A percentile compares a stretch with the other conserved stretches of the same genome.
Evolutionary conservation across 2,888 invertebrate genomes (phyloP).

Genomic region (Buathra laborator): DNA sequence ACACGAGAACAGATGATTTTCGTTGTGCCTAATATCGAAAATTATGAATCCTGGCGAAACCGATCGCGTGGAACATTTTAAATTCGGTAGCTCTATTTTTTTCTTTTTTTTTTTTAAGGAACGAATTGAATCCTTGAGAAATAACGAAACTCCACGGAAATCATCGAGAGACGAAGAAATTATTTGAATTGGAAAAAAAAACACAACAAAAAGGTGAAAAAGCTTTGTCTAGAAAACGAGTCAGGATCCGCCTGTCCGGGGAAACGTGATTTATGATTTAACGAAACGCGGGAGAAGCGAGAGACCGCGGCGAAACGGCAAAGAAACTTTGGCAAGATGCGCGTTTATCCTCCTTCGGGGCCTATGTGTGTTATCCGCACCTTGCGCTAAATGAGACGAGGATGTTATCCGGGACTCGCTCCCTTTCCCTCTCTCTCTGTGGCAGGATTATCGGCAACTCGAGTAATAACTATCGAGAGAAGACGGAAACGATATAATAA

Average conservation of each 20-base stretch:
- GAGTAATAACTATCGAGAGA: constrained; percentile 48
- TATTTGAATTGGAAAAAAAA: background rate
- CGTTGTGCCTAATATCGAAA: constrained; percentile 21
- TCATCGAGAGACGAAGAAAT: constrained; percentile 1
- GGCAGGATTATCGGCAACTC: constrained; percentile 25
- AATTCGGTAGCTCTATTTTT: constrained; percentile 55
- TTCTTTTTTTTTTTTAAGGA: constrained; percentile 36
- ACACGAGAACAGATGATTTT: constrained; percentile 23
- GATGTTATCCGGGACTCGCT: constrained; percentile 6
- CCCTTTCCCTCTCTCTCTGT: constrained; percentile 8
- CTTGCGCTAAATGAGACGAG: constrained; percentile 8
- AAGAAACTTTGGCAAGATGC: constrained; percentile 76
- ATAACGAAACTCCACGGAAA: constrained; percentile 21
- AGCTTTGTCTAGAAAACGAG: constrained; percentile 22
- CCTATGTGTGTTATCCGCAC: constrained; percentile 18
- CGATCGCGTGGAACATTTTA: constrained; percentile 47
- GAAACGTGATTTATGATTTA: constrained; percentile 64
- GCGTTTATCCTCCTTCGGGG: constrained; percentile 31
- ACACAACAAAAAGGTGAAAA: background rate
- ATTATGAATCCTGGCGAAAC: constrained; percentile 31
- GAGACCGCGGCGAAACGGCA: constrained; percentile 64
- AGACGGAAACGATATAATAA: constrained; percentile 45
- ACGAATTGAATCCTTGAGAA: constrained; percentile 53
- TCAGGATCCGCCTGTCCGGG: constrained; percentile 76
- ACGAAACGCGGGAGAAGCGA: constrained; percentile 26